A percentile compares a stretch with the other conserved stretches of the same genome.
These are phyloP conservation scores for Boleophthalmus pectinirostris DNA, from an alignment of 2,113 vertebrate species.

Conservation along the genomic window DNA sequence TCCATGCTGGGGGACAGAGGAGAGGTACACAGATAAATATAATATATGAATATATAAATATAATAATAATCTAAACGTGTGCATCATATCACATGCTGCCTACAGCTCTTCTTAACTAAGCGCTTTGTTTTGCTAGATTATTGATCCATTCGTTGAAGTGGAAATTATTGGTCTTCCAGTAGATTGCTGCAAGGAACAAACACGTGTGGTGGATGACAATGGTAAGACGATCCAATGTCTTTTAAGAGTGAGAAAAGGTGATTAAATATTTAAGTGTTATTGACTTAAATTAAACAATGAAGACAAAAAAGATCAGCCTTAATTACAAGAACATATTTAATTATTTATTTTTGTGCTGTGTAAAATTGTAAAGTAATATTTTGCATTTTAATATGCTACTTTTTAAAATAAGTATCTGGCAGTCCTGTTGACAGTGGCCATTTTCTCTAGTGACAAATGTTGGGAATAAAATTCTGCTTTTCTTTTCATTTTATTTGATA, in stretches of 20 bases:
- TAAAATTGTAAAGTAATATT: not conserved
- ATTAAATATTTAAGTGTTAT: not conserved
- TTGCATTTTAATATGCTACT: not conserved
- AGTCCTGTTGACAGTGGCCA: not conserved
- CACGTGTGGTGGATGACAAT: slow-evolving; percentile 97
- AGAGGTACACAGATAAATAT: slow-evolving; percentile 79
- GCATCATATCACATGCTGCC: not conserved
- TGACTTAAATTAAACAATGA: not conserved
- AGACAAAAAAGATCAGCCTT: not conserved
- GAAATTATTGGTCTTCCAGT: slow-evolving; percentile 95
- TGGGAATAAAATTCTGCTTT: not conserved
- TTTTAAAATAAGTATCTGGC: not conserved
- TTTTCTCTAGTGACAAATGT: not conserved
- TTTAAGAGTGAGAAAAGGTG: not conserved
- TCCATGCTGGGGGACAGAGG: slow-evolving; percentile 97
- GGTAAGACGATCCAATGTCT: slow-evolving; percentile 73
- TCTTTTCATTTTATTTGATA: not conserved
- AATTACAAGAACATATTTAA: not conserved
- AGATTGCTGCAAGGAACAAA: slow-evolving; percentile 97
- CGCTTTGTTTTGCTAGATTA: slow-evolving; percentile 81
- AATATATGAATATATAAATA: no score
- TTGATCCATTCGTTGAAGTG: slow-evolving; percentile 98
- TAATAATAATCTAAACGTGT: no score
- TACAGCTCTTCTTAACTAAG: not conserved
- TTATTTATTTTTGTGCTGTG: not conserved